Conservation (phyloP, 2,113 vertebrate genomes). For the Opisthocomus hoazin region DNA sequence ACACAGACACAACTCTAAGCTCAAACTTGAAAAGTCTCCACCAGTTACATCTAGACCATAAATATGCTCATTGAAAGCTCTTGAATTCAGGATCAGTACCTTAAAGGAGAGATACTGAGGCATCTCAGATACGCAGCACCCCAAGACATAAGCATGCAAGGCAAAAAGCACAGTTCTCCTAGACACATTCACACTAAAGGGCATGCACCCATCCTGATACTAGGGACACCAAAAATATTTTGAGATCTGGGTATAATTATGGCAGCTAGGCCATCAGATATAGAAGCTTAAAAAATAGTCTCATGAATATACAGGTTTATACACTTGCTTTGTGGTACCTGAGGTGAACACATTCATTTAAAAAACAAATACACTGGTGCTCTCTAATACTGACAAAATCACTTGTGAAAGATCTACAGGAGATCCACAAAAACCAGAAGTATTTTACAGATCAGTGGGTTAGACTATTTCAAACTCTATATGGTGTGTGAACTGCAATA, state of each 20-base stretch:
- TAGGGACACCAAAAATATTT: background rate
- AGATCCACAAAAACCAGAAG: background rate
- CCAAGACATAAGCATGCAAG: background rate
- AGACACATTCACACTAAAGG: background rate
- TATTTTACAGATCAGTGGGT: background rate
- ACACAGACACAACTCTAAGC: background rate
- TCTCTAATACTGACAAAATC: background rate
- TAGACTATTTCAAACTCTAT: background rate
- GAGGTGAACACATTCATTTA: background rate
- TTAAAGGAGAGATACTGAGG: background rate
- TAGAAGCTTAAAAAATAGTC: background rate
- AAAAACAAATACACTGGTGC: background rate
- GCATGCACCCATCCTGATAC: background rate
- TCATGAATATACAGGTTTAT: background rate
- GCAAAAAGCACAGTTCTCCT: background rate
- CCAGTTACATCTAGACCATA: background rate
- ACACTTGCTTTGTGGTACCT: accelerated
- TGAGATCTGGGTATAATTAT: background rate
- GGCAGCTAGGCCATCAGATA: background rate
- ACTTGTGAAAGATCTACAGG: background rate
- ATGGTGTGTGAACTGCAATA: too few species aligned
- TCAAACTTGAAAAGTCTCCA: background rate
- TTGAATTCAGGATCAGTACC: background rate
- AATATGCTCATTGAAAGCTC: background rate
- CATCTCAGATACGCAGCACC: background rate